Conservation (phyloP, 2,113 vertebrate genomes). For the Syngnathus typhle region DNA sequence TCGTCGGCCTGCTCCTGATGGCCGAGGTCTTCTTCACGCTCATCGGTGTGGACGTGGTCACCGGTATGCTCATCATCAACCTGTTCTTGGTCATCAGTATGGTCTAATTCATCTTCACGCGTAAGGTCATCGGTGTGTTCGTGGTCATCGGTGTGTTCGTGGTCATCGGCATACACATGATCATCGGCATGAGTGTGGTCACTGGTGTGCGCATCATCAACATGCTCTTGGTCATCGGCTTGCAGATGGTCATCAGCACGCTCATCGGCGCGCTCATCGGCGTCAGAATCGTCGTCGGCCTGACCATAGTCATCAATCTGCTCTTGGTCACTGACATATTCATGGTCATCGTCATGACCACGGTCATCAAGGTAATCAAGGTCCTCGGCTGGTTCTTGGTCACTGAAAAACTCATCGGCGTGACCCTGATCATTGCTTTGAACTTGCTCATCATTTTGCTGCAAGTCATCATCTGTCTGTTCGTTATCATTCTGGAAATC, state of each 20-base stretch:
- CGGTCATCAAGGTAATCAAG: too few species aligned
- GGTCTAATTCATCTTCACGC: slow-evolving; percentile 42
- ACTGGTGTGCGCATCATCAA: slow-evolving; percentile 55
- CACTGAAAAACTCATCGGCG: neutral
- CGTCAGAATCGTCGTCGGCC: neutral
- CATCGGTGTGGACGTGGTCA: slow-evolving; percentile 53
- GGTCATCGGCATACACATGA: slow-evolving; percentile 52
- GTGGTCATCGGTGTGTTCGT: slow-evolving; percentile 55
- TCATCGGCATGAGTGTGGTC: slow-evolving; percentile 19
- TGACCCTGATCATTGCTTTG: slow-evolving; percentile 24
- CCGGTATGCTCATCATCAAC: slow-evolving; percentile 47
- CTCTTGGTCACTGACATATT: neutral
- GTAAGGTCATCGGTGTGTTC: slow-evolving; percentile 52
- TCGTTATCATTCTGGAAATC: neutral
- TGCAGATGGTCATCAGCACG: slow-evolving; percentile 23
- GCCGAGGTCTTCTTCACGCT: slow-evolving; percentile 42
- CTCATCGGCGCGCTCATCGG: neutral
- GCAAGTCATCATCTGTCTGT: neutral
- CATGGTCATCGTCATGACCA: neutral
- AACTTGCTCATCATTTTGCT: slow-evolving; percentile 17
- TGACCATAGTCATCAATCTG: too few species aligned
- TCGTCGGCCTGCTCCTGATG: slow-evolving; percentile 36
- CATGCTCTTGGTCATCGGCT: slow-evolving; percentile 37
- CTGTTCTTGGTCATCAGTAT: slow-evolving; percentile 36
- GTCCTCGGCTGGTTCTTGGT: too few species aligned